These are phyloP conservation scores for Arothron firmamentum DNA, from an alignment of 2,113 vertebrate genomes.

Conservation along the genomic window DNA sequence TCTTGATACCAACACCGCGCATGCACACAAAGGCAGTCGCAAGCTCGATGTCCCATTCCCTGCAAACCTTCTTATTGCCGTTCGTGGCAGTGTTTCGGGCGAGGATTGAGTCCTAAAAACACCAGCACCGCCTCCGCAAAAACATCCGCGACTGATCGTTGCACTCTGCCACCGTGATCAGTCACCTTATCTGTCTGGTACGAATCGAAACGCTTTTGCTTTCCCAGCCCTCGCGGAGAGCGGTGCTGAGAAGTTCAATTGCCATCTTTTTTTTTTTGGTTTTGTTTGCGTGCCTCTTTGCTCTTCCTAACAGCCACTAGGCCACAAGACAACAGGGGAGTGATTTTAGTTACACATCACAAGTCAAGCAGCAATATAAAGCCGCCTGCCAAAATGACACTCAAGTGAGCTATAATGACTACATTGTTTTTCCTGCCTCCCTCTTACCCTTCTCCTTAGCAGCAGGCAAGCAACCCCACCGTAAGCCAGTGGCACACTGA, in stretches of 20 bases:
- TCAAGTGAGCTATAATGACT: conserved; percentile 75
- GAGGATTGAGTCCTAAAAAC: conserved; percentile 34
- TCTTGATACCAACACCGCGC: conserved; percentile 5
- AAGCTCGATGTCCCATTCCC: conserved; percentile 29
- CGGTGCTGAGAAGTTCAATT: conserved; percentile 64
- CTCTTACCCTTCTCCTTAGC: conserved; percentile 57
- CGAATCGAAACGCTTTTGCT: conserved; percentile 70
- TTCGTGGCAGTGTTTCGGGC: conserved; percentile 31
- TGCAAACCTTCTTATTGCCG: conserved; percentile 42
- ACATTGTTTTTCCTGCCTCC: conserved; percentile 67
- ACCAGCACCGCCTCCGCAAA: conserved; percentile 51
- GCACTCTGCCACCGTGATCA: conserved; percentile 42
- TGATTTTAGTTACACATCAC: conserved; percentile 71
- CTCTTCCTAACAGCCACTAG: conserved; percentile 72
- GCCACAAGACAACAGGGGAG: conserved; percentile 69
- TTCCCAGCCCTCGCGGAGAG: conserved; percentile 59
- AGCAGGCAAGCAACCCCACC: conserved; percentile 57
- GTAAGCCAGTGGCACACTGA: conserved; percentile 67
- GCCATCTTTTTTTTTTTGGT: conserved; percentile 56
- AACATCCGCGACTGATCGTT: conserved; percentile 66
- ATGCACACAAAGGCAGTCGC: conserved; percentile 30
- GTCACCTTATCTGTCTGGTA: conserved; percentile 44
- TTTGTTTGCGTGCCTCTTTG: conserved; percentile 71
- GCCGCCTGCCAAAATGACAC: conserved; percentile 74
- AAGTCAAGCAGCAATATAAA: conserved; percentile 65